Base-by-base conservation (phyloP, 2,797 vertebrate genomes). In the Rallus crepitans region DNA sequence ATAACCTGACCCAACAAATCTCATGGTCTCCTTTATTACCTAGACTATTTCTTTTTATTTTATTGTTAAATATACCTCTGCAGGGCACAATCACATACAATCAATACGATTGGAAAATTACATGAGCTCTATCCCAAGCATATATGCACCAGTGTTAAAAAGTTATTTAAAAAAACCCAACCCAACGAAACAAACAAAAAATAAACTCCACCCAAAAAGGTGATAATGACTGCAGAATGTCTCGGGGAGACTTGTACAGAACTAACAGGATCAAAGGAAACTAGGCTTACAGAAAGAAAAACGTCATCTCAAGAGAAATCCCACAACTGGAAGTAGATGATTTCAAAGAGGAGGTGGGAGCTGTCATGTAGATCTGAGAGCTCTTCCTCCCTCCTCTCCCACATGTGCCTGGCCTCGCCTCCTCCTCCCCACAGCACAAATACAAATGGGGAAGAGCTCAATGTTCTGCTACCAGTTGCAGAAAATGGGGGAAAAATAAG, bases 21-120 rank as follows among this genome's bases (percentile, higher is more conserved):
- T 97, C 96, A 96, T 57, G 73, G 96, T 97, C 90, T 98, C 96
- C 97, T 98, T 97, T 97, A 97, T 97, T 97, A 94, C 90, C 96
- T 97, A 97, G 88, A 84, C 97, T 97, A 96, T 63, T 56, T 59
- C 96, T 89, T 95, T 95, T 95, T 93, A 93, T 91, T 94, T 96
- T 94, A 77, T 75, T 97, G 97, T 98, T 98, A 98, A 98, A 97
- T 98, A 98, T 98, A 97, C 98, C 98, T 98, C 98, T 97, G 98
- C 98, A 97, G 98, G 98, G 98, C 98, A 98, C 97, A 97, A 98
- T 98, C 97, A 98, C 98, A 97, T 98, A 98, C 98, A 97, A 98
- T 98, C 98, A 98, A 98, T 98, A 98, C 97, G 98, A 98, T 98
- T 98, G 98, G 99, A 99, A 98, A 98, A 98, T 99, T 98, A 98